Evolutionary conservation across 2,113 vertebrate genomes (phyloP).

Genomic region (Clupea harengus): DNA sequence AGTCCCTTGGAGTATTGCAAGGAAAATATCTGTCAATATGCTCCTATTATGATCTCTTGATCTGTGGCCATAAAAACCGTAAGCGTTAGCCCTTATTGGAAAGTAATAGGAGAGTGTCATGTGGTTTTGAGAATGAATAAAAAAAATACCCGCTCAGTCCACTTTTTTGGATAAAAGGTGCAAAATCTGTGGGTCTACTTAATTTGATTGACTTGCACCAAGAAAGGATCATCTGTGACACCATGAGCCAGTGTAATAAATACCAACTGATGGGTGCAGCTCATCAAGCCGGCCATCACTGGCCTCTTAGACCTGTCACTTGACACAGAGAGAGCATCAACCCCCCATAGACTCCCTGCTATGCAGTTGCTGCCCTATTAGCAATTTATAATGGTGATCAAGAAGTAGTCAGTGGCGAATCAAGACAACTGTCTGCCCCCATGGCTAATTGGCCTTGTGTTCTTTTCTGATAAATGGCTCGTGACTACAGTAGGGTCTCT

Average conservation of each 20-base stretch:
- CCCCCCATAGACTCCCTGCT: conserved; percentile 79
- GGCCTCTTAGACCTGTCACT: conserved; percentile 68
- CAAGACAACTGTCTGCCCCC: conserved; percentile 96
- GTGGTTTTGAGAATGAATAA: conserved; percentile 35
- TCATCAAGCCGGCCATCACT: conserved; percentile 87
- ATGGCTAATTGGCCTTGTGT: conserved; percentile 99
- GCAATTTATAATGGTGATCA: conserved; percentile 99
- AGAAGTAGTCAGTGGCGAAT: conserved; percentile 97
- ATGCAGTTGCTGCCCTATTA: conserved; percentile 97
- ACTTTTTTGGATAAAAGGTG: conserved; percentile 68
- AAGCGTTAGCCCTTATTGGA: conserved; percentile 89
- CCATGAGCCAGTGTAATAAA: conserved; percentile 84
- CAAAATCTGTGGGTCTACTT: conserved; percentile 75
- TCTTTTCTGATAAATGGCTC: conserved; percentile 98
- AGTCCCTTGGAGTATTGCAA: conserved; percentile 90
- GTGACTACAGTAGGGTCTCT: conserved; percentile 80
- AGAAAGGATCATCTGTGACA: conserved; percentile 83
- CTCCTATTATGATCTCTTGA: conserved; percentile 99
- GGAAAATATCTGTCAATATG: conserved; percentile 96
- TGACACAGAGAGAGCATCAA: conserved; percentile 83
- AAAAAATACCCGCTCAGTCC: conserved; percentile 36
- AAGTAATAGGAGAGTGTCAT: conserved; percentile 82
- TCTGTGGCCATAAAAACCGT: conserved; percentile 97
- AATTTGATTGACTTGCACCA: conserved; percentile 90
- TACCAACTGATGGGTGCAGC: conserved; percentile 85